phyloP scores from a whole-genome alignment of 2,888 invertebrate species.

The Listrodromus nycthemerus region DNA sequence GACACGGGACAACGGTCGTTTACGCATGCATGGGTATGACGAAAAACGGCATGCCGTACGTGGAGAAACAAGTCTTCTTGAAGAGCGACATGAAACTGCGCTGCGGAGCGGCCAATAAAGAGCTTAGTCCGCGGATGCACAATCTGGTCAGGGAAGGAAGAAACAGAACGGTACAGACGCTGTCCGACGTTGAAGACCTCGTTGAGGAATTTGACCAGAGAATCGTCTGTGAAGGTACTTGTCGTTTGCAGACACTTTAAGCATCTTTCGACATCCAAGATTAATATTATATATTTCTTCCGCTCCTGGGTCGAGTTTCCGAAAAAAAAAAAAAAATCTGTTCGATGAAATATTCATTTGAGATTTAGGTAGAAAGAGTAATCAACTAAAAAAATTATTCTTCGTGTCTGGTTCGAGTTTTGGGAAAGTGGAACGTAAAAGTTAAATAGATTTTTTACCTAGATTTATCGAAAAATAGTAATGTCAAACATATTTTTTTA shows the following conservation, averaged over 20 bases:
- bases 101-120: constrained; percentile 76
- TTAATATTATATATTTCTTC: not conserved
- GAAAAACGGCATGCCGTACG: constrained; percentile 77
- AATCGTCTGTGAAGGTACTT: constrained; percentile 78
- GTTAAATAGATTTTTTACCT: no score
- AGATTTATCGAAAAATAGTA: no score
- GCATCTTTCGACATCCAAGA: not conserved
- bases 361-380: not conserved
- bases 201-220: constrained; percentile 80
- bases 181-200: constrained; percentile 79
- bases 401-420: not conserved
- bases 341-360: not conserved
- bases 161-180: constrained; percentile 72
- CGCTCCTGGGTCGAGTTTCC: not conserved
- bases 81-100: constrained; percentile 79
- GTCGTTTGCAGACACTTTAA: not conserved
- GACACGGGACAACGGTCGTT: constrained; percentile 77
- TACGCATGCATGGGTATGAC: constrained; percentile 78
- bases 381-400: not conserved
- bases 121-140: constrained; percentile 77
- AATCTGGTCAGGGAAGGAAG: constrained; percentile 77
- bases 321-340: not conserved
- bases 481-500: no score
- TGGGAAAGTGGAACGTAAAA: not conserved
- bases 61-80: constrained; percentile 80